phyloP scores from a whole-genome alignment of 2,888 invertebrate genomes.

The Odontomyia ornata region DNA sequence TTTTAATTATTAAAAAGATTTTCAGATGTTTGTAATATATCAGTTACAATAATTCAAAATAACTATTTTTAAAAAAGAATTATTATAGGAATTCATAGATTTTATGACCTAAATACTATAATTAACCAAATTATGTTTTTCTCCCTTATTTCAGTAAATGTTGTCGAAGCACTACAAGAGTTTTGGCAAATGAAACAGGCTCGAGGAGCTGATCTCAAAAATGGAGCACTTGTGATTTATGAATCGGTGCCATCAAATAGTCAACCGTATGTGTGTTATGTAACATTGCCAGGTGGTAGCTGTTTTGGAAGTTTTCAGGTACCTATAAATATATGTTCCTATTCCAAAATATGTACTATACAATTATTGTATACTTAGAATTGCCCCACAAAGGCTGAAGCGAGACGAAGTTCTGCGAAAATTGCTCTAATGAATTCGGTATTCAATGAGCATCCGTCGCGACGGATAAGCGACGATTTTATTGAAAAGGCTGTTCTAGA shows the following conservation, averaged over 20 bases:
- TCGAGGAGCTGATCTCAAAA: constrained; percentile 82
- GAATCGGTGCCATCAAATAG: constrained; percentile 91
- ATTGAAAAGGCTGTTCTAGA: constrained; percentile 93
- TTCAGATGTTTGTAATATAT: too few species aligned
- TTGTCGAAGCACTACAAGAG: constrained; percentile 94
- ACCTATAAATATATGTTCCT: constrained; percentile 50
- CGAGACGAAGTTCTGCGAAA: constrained; percentile 91
- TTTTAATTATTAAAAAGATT: too few species aligned
- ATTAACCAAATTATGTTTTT: too few species aligned
- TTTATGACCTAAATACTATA: too few species aligned
- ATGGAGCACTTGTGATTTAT: constrained; percentile 92
- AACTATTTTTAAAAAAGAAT: too few species aligned
- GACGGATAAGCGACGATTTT: constrained; percentile 92
- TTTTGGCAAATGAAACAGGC: constrained; percentile 98
- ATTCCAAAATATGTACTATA: neutral
- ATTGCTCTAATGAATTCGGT: constrained; percentile 97
- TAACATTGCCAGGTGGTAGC: constrained; percentile 93
- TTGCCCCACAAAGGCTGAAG: constrained; percentile 94
- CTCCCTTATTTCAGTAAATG: constrained; percentile 75
- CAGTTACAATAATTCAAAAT: too few species aligned
- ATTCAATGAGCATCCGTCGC: constrained; percentile 93
- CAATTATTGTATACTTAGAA: constrained; percentile 69
- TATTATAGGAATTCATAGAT: too few species aligned
- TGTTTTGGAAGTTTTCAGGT: constrained; percentile 97
- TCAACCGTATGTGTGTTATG: constrained; percentile 94